Conservation (phyloP, 1,140 invertebrate species). For the Neodiprion pinetum region DNA sequence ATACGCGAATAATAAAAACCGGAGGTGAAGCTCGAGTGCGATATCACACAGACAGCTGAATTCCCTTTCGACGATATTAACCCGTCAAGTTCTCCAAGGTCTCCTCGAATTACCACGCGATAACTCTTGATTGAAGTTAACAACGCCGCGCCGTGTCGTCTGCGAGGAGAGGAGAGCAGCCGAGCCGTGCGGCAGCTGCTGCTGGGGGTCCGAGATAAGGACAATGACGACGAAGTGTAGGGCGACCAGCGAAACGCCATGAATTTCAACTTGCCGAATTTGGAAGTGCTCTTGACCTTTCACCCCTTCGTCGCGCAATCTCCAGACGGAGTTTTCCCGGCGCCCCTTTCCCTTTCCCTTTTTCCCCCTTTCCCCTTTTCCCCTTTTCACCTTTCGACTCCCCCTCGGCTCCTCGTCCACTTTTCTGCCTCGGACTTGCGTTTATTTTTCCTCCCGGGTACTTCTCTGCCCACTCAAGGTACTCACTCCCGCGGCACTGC, state of each 20-base stretch:
- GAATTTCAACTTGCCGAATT: slow-evolving; percentile 8
- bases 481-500: neutral
- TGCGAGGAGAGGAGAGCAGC: too few species aligned
- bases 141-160: too few species aligned
- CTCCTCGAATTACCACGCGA: too few species aligned
- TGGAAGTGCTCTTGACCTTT: slow-evolving; percentile 11
- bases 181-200: too few species aligned
- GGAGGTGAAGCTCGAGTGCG: too few species aligned
- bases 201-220: neutral
- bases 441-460: neutral
- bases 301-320: neutral
- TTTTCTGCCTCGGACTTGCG: slow-evolving; percentile 9
- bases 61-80: too few species aligned
- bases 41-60: too few species aligned
- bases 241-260: neutral
- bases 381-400: neutral
- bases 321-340: neutral
- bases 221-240: neutral
- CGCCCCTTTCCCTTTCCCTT: neutral
- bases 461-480: neutral
- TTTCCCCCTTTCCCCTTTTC: neutral
- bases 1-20: too few species aligned
- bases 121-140: too few species aligned
- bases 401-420: neutral
- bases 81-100: too few species aligned